Conservation (phyloP, 2,113 vertebrate species). For the Rhadina sibilatrix region DNA sequence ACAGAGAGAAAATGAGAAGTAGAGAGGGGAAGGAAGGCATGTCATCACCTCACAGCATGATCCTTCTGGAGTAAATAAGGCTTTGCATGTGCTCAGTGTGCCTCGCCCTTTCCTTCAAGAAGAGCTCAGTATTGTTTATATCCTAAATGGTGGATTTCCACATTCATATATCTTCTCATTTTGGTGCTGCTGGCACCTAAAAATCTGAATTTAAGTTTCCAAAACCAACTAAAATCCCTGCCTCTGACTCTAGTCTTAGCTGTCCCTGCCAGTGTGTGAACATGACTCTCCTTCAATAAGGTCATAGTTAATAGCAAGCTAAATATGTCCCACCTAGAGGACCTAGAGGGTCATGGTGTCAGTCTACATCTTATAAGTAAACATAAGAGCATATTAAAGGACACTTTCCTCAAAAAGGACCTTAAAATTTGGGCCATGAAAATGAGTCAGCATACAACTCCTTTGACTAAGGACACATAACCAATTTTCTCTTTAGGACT, state of each 20-base stretch:
- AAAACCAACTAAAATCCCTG: background rate
- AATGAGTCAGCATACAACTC: background rate
- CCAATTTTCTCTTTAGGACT: background rate
- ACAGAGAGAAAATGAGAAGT: slow-evolving; percentile 22
- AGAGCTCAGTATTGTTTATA: background rate
- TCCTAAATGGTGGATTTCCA: background rate
- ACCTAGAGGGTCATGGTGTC: background rate
- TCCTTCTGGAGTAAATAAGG: background rate
- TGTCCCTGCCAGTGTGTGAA: background rate
- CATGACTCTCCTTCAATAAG: background rate
- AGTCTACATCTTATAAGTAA: background rate
- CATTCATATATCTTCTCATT: background rate
- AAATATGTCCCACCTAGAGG: background rate
- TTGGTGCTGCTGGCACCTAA: background rate
- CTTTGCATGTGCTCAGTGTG: background rate
- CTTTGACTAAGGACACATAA: background rate
- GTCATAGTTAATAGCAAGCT: background rate
- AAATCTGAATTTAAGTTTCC: background rate
- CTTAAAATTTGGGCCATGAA: background rate
- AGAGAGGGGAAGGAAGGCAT: background rate
- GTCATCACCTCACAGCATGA: background rate
- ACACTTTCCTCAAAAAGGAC: background rate
- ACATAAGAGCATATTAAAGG: background rate
- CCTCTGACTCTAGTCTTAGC: background rate
- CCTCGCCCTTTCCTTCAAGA: background rate